phyloP scores from a whole-genome alignment of 2,113 vertebrate species.

The Podarcis cretensis region DNA sequence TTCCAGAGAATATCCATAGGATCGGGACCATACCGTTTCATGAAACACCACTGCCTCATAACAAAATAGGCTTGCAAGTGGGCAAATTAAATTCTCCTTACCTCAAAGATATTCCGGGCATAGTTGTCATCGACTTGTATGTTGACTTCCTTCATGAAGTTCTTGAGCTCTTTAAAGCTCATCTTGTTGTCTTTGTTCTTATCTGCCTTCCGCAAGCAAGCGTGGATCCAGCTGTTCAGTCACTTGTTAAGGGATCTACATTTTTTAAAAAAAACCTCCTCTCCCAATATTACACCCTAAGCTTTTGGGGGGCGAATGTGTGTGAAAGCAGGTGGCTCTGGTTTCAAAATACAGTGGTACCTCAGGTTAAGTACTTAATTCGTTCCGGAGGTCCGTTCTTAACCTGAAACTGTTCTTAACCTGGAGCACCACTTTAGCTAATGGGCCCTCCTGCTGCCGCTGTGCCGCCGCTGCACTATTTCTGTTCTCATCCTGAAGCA shows the following conservation, averaged over 20 bases:
- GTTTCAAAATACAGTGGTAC: background rate
- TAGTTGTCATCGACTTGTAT: conserved; percentile 87
- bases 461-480: no score
- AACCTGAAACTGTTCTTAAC: no score
- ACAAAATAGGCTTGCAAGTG: background rate
- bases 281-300: conserved; percentile 8
- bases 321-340: background rate
- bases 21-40: no score
- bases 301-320: background rate
- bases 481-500: no score
- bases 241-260: conserved; percentile 80
- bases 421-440: no score
- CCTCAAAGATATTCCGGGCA: conserved; percentile 86
- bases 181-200: conserved; percentile 95
- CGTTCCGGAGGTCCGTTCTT: no score
- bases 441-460: no score
- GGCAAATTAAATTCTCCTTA: conserved; percentile 51
- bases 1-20: no score
- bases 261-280: background rate
- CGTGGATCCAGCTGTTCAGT: conserved; percentile 89
- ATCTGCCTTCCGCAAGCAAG: conserved; percentile 92
- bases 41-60: background rate
- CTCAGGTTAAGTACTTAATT: no score
- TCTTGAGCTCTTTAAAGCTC: conserved; percentile 92
- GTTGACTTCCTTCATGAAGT: conserved; percentile 92